phyloP scores from a whole-genome alignment of 2,113 vertebrate genomes.

The Progne subis region DNA sequence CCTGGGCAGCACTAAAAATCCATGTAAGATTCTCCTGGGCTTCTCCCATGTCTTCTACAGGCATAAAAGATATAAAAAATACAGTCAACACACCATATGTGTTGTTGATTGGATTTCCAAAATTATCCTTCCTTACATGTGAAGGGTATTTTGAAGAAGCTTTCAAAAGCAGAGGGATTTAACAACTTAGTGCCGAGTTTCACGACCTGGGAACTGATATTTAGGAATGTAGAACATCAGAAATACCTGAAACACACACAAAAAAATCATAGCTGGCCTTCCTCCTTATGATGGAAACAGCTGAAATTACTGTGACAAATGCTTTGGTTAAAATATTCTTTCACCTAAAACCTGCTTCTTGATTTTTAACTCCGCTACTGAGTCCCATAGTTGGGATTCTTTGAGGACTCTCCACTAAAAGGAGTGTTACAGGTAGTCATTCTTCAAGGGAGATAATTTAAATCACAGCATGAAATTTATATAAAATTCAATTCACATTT shows the following conservation, averaged over 20 bases:
- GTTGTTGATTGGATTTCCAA: neutral
- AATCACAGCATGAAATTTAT: constrained; percentile 36
- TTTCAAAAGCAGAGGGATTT: neutral
- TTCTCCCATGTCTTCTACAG: neutral
- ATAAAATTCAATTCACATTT: constrained; percentile 52
- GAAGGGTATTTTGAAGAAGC: neutral
- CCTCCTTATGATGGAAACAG: neutral
- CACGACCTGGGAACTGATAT: neutral
- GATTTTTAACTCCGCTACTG: neutral
- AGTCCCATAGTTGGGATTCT: neutral
- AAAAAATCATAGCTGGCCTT: neutral
- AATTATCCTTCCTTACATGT: neutral
- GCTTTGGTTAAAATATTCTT: neutral
- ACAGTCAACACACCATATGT: neutral
- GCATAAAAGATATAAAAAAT: neutral
- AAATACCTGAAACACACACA: neutral
- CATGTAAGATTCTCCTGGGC: neutral
- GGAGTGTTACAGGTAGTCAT: neutral
- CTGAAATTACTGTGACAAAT: constrained; percentile 1
- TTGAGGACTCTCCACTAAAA: constrained; percentile 29
- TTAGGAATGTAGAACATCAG: neutral
- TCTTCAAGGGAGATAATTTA: constrained; percentile 29
- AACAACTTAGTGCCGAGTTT: neutral
- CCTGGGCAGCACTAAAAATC: neutral
- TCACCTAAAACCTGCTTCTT: neutral